A percentile compares a stretch with the other conserved stretches of the same genome.
phyloP scores from a whole-genome alignment of 2,113 vertebrate genomes.

The Marcusenius ussheri region DNA sequence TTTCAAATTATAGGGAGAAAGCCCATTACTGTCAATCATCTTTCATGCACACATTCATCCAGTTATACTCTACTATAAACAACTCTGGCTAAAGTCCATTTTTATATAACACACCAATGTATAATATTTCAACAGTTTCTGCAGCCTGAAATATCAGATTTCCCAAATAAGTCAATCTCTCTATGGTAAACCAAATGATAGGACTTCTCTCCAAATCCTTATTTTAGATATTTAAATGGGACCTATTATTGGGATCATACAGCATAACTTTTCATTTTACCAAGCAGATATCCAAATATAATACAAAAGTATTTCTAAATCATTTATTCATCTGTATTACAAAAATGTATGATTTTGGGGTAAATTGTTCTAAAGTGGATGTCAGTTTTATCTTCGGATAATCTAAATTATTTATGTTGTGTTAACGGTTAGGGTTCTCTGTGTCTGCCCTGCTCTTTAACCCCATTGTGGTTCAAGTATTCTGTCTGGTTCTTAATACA shows the following conservation, averaged over 20 bases:
- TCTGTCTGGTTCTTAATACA: background rate
- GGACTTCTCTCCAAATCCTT: background rate
- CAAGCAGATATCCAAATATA: background rate
- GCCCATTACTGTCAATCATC: constrained; percentile 14
- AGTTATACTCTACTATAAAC: background rate
- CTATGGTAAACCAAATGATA: background rate
- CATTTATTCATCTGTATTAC: background rate
- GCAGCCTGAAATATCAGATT: background rate
- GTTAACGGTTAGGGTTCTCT: background rate
- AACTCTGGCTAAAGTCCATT: constrained; percentile 3
- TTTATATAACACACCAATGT: background rate
- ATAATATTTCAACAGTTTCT: constrained; percentile 1
- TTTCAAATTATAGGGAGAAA: constrained; percentile 22
- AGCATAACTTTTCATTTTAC: background rate
- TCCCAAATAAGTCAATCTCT: background rate
- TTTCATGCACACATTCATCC: constrained; percentile 25
- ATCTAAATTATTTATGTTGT: background rate
- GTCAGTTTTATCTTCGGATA: background rate
- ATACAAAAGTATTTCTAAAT: constrained; percentile 7
- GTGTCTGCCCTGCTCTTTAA: background rate
- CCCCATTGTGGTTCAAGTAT: background rate
- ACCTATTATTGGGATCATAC: background rate
- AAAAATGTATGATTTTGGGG: background rate
- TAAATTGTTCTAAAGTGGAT: background rate
- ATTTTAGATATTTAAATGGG: constrained; percentile 5